Evolutionary conservation across 2,888 invertebrate species (phyloP).

Genomic region (Crioceris asparagi): DNA sequence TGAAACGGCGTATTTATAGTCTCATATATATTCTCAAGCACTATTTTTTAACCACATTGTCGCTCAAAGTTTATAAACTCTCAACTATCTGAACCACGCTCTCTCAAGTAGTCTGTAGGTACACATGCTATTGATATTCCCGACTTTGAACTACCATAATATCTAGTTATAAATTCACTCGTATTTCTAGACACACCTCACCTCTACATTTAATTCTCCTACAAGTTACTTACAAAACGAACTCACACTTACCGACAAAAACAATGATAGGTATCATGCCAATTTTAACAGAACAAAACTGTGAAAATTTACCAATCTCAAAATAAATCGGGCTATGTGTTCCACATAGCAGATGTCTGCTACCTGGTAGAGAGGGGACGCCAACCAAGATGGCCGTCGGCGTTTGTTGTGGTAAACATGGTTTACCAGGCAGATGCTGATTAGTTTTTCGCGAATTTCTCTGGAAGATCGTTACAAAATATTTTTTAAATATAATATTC

Average conservation of each 20-base stretch:
- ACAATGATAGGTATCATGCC: conserved; percentile 15
- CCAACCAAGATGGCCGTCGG: conserved; percentile 31
- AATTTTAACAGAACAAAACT: conserved; percentile 21
- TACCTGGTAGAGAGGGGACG: conserved; percentile 24
- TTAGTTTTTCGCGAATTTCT: background rate
- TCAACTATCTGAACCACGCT: too few species aligned
- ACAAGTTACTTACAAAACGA: conserved; percentile 15
- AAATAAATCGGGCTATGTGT: conserved; percentile 17
- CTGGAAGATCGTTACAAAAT: background rate
- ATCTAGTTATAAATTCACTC: conserved; percentile 9
- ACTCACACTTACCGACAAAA: conserved; percentile 23
- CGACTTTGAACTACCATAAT: too few species aligned
- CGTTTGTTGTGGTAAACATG: conserved; percentile 19
- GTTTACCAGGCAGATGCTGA: conserved; percentile 9
- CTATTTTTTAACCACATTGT: too few species aligned
- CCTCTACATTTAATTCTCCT: conserved; percentile 14
- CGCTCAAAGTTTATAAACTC: too few species aligned
- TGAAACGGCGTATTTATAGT: too few species aligned
- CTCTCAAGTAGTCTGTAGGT: too few species aligned
- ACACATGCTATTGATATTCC: too few species aligned
- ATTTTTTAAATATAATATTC: too few species aligned
- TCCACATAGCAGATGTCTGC: background rate
- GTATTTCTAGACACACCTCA: conserved; percentile 19
- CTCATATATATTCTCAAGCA: too few species aligned
- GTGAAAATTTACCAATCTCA: conserved; percentile 17